Conservation (phyloP, 2,113 vertebrate species). For the Ivindomyrus marchei region DNA sequence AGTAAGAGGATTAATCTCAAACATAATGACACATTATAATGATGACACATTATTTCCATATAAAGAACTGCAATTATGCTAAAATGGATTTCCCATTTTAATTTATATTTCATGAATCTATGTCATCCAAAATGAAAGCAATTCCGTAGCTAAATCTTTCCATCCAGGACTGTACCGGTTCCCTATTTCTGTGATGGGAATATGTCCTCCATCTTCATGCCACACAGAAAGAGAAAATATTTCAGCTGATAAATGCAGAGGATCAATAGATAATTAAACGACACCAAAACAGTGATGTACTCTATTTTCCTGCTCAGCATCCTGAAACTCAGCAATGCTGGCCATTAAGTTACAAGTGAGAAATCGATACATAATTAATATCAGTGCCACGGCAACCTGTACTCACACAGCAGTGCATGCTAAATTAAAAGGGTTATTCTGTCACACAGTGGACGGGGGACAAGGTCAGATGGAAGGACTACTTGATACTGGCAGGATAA, state of each 20-base stretch:
- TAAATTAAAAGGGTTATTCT: background rate
- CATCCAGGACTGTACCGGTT: background rate
- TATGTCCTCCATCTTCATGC: background rate
- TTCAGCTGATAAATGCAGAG: slow-evolving; percentile 32
- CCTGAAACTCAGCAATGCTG: slow-evolving; percentile 33
- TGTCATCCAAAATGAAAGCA: background rate
- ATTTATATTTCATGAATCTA: background rate
- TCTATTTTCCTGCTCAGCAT: slow-evolving; percentile 34
- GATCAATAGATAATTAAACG: slow-evolving; percentile 63
- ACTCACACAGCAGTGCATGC: background rate
- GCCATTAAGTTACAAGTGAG: slow-evolving; percentile 42
- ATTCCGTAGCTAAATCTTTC: background rate
- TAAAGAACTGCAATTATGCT: slow-evolving; percentile 5
- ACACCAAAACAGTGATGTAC: slow-evolving; percentile 55
- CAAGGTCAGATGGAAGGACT: background rate
- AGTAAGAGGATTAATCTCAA: background rate
- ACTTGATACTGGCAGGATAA: background rate
- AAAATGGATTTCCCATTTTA: background rate
- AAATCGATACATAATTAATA: slow-evolving; percentile 50
- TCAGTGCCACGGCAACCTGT: background rate
- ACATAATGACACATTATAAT: background rate
- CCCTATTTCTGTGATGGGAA: background rate
- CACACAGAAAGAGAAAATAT: slow-evolving; percentile 9
- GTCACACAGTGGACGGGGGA: background rate
- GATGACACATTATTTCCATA: background rate